Evolutionary conservation across 2,797 vertebrate genomes (phyloP).

Genomic region (Darevskia mixta): DNA sequence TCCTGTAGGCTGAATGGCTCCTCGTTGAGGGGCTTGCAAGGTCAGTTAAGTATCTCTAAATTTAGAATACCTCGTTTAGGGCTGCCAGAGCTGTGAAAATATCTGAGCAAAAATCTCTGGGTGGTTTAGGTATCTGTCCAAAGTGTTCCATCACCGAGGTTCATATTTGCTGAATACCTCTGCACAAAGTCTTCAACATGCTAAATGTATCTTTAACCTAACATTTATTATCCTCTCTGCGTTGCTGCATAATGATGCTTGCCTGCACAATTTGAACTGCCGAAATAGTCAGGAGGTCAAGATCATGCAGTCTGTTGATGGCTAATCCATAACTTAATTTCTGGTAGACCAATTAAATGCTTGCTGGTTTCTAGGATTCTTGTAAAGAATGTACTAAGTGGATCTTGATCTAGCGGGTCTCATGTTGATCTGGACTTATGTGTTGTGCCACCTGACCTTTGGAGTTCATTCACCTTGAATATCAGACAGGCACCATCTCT

Average conservation of each 20-base stretch:
- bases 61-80: slow-evolving; percentile 37
- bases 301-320: not conserved
- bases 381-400: not conserved
- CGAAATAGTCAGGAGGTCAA: not conserved
- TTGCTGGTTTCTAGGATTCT: not conserved
- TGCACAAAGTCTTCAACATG: not conserved
- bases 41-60: slow-evolving; percentile 38
- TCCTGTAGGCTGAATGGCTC: slow-evolving; percentile 22
- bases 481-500: no score
- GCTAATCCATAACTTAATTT: not conserved
- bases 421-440: no score
- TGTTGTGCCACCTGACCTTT: no score
- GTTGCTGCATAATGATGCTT: not conserved
- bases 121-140: not conserved
- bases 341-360: not conserved
- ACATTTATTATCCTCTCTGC: not conserved
- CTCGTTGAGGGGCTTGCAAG: not conserved
- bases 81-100: not conserved
- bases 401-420: not conserved
- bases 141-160: not conserved
- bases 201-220: not conserved
- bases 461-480: no score
- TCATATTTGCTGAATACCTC: not conserved
- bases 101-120: not conserved
- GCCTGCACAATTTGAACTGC: not conserved